phyloP scores from a whole-genome alignment of 53 echinoderm and acorn worm species.

The Paracentrotus lividus region DNA sequence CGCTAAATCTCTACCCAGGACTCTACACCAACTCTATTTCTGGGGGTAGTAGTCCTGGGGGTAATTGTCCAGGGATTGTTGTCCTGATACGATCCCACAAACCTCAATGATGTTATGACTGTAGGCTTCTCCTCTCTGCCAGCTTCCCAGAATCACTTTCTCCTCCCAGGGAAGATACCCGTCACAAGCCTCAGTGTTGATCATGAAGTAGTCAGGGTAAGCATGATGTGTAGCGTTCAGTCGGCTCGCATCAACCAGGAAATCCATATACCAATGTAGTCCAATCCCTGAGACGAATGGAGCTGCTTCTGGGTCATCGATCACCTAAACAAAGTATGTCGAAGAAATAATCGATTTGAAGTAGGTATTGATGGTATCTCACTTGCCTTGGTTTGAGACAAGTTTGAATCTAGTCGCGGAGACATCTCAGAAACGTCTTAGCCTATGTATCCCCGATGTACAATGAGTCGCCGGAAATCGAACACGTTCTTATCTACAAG shows the following conservation, averaged over 20 bases:
- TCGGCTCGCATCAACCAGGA: background rate
- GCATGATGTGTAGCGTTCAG: constrained; percentile 78
- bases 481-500: no score
- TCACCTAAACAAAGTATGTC: constrained; percentile 68
- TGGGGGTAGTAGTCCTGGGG: no score
- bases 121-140: constrained; percentile 91
- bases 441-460: no score
- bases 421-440: no score
- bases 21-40: no score
- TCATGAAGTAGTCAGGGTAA: constrained; percentile 86
- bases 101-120: constrained; percentile 87
- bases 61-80: no score
- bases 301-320: constrained; percentile 81
- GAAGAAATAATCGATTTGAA: background rate
- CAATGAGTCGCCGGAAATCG: no score
- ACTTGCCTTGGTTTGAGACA: no score
- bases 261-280: constrained; percentile 88
- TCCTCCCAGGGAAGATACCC: constrained; percentile 71
- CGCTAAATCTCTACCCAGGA: no score
- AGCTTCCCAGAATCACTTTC: constrained; percentile 85
- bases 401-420: no score
- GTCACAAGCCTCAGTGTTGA: constrained; percentile 90
- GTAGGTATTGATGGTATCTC: no score
- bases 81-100: no score
- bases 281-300: constrained; percentile 85